These are phyloP conservation scores for Nephrocerus scutellatus DNA, from an alignment of 2,888 invertebrate species.

Conservation along the genomic window DNA sequence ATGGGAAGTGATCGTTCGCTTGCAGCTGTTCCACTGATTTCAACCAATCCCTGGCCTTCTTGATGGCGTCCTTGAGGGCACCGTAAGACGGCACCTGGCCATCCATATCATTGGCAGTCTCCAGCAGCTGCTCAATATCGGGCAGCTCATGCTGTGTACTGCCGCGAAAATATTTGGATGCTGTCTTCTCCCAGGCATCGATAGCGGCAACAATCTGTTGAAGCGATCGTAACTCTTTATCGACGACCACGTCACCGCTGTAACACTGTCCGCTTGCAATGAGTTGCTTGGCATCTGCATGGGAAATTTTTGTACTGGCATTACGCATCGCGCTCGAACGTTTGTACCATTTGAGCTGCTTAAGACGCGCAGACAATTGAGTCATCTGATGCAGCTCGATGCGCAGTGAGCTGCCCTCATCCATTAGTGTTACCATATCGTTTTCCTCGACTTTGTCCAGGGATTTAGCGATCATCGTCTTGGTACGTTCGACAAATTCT, in stretches of 20 bases:
- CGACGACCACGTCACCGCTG: slow-evolving; percentile 56
- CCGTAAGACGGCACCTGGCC: slow-evolving; percentile 69
- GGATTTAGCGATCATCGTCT: slow-evolving; percentile 53
- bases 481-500: slow-evolving; percentile 67
- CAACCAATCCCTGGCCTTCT: slow-evolving; percentile 46
- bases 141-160: slow-evolving; percentile 38
- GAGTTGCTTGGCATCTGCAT: slow-evolving; percentile 58
- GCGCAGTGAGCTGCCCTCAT: slow-evolving; percentile 73
- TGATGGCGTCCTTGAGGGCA: slow-evolving; percentile 61
- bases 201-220: slow-evolving; percentile 51
- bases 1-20: slow-evolving; percentile 74
- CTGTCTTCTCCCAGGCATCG: slow-evolving; percentile 46
- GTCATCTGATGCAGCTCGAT: slow-evolving; percentile 78
- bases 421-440: slow-evolving; percentile 70
- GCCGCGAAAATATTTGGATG: slow-evolving; percentile 45
- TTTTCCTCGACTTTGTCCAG: slow-evolving; percentile 41
- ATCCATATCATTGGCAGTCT: slow-evolving; percentile 69
- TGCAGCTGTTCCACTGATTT: slow-evolving; percentile 63
- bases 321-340: slow-evolving; percentile 53
- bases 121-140: slow-evolving; percentile 42
- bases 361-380: slow-evolving; percentile 60
- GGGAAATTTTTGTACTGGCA: slow-evolving; percentile 44
- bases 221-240: slow-evolving; percentile 61
- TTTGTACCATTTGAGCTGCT: slow-evolving; percentile 70
- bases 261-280: slow-evolving; percentile 58